Evolutionary conservation across 1,140 invertebrate genomes (phyloP), one percentile per base, ranked within the genome.

Genomic region (Octopus bimaculoides): DNA sequence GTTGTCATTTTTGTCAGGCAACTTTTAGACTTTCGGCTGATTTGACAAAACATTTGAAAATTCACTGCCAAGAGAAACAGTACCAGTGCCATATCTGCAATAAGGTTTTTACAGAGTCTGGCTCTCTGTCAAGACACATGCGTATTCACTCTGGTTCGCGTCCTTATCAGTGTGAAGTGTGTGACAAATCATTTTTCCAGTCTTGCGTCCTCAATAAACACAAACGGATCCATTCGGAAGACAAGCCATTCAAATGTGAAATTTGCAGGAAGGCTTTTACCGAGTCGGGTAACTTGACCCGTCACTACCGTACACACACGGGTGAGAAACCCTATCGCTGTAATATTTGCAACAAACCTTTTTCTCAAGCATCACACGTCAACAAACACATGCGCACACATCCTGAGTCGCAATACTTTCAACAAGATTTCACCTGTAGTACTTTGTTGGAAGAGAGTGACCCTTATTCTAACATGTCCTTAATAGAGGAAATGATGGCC

Each of bases 341-440:
- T 86, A 92, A 93, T 80, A 96, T 94, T 0, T 98, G 97, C 86
- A 96, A 96, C 5, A 98, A 80, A 92, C 96, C 95, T 80, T 99
- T 99, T 90, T 98, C 97, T 0, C 97, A 98, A 54, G 75, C 75
- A n/a, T 77, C 97, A 12, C 97, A 99, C 89, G 91, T 99, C 10
- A 97, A 88, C 74, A 87, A 87, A 12, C 89, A 90, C 78, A 83
- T 86, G 80, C 61, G 82, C 17, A 81, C 81, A 52, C 84, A 86
- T 69, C 55, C 91, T 98, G 98, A 98, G 91, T 96, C 97, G 91
- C 93, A 97, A 82, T 98, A 98, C 54, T 97, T 99, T 92, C 97
- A 98, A 41, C 26, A 41, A 3, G 26, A 41, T 41, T 41, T 41
- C 26, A 41, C 26, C 26, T 41, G 26, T 0, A 41, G 26, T 41